phyloP scores from a whole-genome alignment of 2,888 invertebrate genomes.

The Lithophane socia region DNA sequence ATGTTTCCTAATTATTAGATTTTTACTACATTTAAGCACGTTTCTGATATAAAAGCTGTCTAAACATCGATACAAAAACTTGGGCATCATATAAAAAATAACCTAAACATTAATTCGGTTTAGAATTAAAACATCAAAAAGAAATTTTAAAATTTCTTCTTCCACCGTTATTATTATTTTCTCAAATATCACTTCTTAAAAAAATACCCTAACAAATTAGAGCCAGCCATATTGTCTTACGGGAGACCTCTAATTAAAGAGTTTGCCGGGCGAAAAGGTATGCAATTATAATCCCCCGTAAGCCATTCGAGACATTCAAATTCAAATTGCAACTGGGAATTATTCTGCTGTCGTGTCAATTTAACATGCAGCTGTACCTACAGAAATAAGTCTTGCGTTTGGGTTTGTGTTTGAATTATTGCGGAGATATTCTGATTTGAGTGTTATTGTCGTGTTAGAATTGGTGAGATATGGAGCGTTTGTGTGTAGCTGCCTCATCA shows the following conservation, averaged over 20 bases:
- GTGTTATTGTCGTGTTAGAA: neutral
- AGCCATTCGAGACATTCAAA: constrained; percentile 59
- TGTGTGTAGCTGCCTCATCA: too few relatives aligned
- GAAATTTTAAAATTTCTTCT: fast-evolving
- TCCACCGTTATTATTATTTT: neutral
- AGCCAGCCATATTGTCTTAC: constrained; percentile 47
- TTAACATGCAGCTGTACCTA: constrained; percentile 45
- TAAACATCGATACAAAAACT: neutral
- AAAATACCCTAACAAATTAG: constrained; percentile 31
- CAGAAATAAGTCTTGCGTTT: constrained; percentile 12
- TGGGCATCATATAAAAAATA: neutral
- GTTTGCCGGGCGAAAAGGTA: constrained; percentile 49
- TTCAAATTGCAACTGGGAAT: constrained; percentile 65
- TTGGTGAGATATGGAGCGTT: too few relatives aligned
- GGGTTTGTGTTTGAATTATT: constrained; percentile 6
- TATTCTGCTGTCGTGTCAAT: constrained; percentile 50
- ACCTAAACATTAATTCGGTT: neutral
- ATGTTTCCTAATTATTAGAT: too few relatives aligned
- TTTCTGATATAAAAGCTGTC: neutral
- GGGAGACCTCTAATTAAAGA: constrained; percentile 59
- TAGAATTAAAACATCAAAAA: neutral
- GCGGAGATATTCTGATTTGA: neutral
- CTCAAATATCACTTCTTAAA: neutral
- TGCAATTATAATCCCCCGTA: constrained; percentile 55
- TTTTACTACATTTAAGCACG: neutral